These are phyloP conservation scores for Acleris literana DNA, from an alignment of 2,888 invertebrate genomes.

Conservation along the genomic window DNA sequence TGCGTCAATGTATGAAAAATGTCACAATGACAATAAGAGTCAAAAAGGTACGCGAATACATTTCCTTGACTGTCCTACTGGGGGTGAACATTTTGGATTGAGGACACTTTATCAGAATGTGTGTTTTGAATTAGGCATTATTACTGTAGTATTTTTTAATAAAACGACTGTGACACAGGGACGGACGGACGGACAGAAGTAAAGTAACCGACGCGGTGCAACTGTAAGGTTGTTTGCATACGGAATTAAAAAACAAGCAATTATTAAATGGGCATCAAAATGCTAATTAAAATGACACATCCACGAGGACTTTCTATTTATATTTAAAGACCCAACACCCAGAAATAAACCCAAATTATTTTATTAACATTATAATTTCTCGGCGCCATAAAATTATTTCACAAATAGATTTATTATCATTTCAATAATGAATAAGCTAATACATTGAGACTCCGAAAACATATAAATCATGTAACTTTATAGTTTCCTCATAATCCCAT, in stretches of 20 bases:
- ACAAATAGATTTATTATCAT: slow-evolving; percentile 42
- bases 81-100: too few relatives aligned
- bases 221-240: too few relatives aligned
- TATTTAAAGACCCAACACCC: slow-evolving; percentile 13
- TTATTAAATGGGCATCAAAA: not conserved
- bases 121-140: too few relatives aligned
- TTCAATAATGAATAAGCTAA: slow-evolving; percentile 33
- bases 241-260: not conserved
- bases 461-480: slow-evolving; percentile 69
- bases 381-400: slow-evolving; percentile 31
- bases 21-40: too few relatives aligned
- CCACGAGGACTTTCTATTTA: not conserved
- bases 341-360: slow-evolving; percentile 21
- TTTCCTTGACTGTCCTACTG: too few relatives aligned
- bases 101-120: too few relatives aligned
- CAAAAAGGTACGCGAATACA: too few relatives aligned
- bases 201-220: too few relatives aligned
- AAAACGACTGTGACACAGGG: too few relatives aligned
- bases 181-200: too few relatives aligned
- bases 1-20: too few relatives aligned
- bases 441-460: slow-evolving; percentile 30
- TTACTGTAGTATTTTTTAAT: too few relatives aligned
- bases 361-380: slow-evolving; percentile 22
- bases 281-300: not conserved
- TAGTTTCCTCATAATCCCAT: slow-evolving; percentile 67